Conservation (phyloP, 2,888 invertebrate species). For the Apeira syringaria region DNA sequence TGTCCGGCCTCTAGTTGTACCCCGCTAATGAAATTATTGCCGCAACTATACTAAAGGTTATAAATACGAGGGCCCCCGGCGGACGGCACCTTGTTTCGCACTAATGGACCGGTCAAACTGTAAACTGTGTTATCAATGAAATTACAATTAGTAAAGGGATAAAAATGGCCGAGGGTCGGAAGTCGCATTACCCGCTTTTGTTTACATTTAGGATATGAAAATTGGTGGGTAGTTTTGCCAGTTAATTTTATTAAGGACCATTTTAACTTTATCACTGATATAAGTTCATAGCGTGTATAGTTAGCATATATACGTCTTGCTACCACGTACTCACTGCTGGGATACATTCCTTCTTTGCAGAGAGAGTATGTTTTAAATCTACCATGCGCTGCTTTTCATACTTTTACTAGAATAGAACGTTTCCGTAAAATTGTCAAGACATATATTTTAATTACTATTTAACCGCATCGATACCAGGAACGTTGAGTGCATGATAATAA, state of each 20-base stretch:
- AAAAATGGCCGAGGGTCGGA: constrained; percentile 76
- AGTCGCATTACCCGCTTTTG: constrained; percentile 53
- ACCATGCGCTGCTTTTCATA: too few species aligned
- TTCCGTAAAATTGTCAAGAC: too few species aligned
- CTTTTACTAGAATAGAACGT: too few species aligned
- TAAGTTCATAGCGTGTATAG: too few species aligned
- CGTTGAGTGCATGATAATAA: too few species aligned
- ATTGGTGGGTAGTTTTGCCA: constrained; percentile 40
- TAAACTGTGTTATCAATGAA: constrained; percentile 84
- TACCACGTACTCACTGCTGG: too few species aligned
- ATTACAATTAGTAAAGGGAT: constrained; percentile 79
- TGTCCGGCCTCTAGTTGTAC: constrained; percentile 82
- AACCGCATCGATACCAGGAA: too few species aligned
- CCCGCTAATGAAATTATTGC: constrained; percentile 84
- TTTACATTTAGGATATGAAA: constrained; percentile 52
- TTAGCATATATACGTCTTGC: too few species aligned
- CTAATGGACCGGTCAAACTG: constrained; percentile 84
- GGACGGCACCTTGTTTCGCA: constrained; percentile 79
- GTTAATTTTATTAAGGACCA: constrained; percentile 18
- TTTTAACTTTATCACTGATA: constrained; percentile 6
- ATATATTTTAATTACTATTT: too few species aligned
- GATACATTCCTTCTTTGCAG: too few species aligned
- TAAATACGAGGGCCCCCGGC: constrained; percentile 71
- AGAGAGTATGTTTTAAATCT: too few species aligned
- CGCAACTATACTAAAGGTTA: constrained; percentile 82